phyloP scores from a whole-genome alignment of 1,140 invertebrate species.

The Macrotrachela quadricornifera region DNA sequence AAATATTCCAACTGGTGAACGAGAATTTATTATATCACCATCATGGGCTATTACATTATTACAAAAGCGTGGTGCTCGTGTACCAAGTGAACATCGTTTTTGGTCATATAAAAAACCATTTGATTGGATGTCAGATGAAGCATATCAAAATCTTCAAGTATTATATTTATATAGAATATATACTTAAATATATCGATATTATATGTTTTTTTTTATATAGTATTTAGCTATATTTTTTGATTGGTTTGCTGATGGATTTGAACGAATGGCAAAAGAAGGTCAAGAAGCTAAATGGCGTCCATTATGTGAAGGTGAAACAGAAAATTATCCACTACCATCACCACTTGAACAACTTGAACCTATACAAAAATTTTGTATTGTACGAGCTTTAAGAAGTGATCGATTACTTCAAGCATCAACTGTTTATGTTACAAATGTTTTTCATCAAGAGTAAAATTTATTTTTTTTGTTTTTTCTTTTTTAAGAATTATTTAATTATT shows the following conservation, averaged over 20 bases:
- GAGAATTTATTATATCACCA: conserved; percentile 27
- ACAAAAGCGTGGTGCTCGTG: neutral
- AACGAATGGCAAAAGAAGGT: conserved; percentile 26
- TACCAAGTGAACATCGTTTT: neutral
- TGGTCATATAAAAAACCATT: conserved; percentile 23
- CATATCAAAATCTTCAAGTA: conserved; percentile 27
- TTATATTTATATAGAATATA: too few relatives aligned
- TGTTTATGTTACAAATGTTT: conserved; percentile 19
- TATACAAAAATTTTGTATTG: conserved; percentile 23
- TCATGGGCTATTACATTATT: conserved; percentile 14
- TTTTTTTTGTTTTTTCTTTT: too few relatives aligned
- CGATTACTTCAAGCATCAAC: conserved; percentile 21
- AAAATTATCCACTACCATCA: conserved; percentile 20
- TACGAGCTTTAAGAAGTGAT: conserved; percentile 24
- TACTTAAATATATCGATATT: too few relatives aligned
- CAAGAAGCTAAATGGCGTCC: conserved; percentile 28
- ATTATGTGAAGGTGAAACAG: conserved; percentile 26
- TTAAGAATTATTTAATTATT: too few relatives aligned
- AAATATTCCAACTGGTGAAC: conserved; percentile 13
- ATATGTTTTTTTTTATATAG: neutral
- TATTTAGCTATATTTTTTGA: conserved; percentile 4
- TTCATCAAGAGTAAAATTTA: conserved; percentile 10
- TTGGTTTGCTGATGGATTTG: conserved; percentile 22
- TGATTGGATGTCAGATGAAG: conserved; percentile 31
- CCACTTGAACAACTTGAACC: conserved; percentile 23